These are phyloP conservation scores for Argyrosomus japonicus DNA, from an alignment of 2,113 vertebrate species.

Conservation along the genomic window DNA sequence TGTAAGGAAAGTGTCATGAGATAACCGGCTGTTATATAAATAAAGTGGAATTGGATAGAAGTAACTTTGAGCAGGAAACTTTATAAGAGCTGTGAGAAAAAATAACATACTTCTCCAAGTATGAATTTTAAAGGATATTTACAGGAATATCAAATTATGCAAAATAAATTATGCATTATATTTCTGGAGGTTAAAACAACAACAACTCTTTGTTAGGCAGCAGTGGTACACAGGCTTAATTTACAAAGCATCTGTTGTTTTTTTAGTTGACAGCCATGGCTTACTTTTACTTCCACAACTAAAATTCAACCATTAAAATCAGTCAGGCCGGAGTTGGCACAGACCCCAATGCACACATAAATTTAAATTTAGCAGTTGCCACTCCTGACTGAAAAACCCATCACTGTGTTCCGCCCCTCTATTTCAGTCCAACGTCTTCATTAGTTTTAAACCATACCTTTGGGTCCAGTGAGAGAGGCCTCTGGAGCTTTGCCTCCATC, in stretches of 20 bases:
- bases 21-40: too few relatives aligned
- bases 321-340: constrained; percentile 18
- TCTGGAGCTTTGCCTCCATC: constrained; percentile 95
- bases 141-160: not conserved
- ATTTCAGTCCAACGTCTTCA: constrained; percentile 46
- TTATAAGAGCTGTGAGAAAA: constrained; percentile 8
- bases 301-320: constrained; percentile 42
- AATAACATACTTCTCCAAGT: not conserved
- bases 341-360: constrained; percentile 34
- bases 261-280: not conserved
- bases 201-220: not conserved
- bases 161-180: constrained; percentile 1
- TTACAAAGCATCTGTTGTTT: not conserved
- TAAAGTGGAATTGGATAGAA: too few relatives aligned
- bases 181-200: constrained; percentile 17
- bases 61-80: constrained; percentile 8
- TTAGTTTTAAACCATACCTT: constrained; percentile 86
- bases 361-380: constrained; percentile 44
- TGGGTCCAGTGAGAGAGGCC: constrained; percentile 96
- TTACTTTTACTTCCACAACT: constrained; percentile 17
- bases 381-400: constrained; percentile 39
- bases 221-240: constrained; percentile 13
- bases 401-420: constrained; percentile 37
- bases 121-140: constrained; percentile 15
- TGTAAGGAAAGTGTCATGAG: too few relatives aligned